Evolutionary conservation across 2,113 vertebrate species (phyloP).

Genomic region (cattle (Bos taurus)): ARS-UCD2.0 NC_037332.1:40659001-40659500

Average conservation of each 20-base stretch:
- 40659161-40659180: not conserved
- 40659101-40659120: not conserved
- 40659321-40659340: too few relatives aligned
- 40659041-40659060: not conserved
- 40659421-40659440: too few relatives aligned
- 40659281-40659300: not conserved
- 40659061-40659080: not conserved
- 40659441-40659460: too few relatives aligned
- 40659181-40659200: not conserved
- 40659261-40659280: not conserved
- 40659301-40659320: too few relatives aligned
- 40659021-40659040: not conserved
- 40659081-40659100: not conserved
- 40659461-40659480: too few relatives aligned
- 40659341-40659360: too few relatives aligned
- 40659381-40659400: too few relatives aligned
- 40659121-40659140: not conserved
- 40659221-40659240: not conserved
- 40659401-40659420: too few relatives aligned
- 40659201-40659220: conserved; percentile 2
- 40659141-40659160: not conserved
- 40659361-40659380: too few relatives aligned
- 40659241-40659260: not conserved
- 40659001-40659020: not conserved
- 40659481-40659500: too few relatives aligned